Base-by-base conservation (phyloP, 2,797 vertebrate genomes). In the Tapirus indicus region DNA sequence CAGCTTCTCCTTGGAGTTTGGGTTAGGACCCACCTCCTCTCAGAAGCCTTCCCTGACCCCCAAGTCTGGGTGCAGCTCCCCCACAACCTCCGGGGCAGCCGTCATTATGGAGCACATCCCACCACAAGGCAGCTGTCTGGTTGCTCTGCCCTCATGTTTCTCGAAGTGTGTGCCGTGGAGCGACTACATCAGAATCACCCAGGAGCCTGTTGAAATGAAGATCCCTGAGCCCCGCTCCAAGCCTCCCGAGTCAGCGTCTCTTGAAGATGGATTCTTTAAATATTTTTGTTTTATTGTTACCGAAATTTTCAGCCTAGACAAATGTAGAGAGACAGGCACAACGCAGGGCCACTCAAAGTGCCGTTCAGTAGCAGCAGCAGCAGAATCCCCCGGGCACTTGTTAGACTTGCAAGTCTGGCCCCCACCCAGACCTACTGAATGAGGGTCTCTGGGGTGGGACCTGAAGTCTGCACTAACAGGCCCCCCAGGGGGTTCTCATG, bases 91-190 rank as follows among this genome's bases (percentile, higher is more conserved):
- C 7, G 8, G 64, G 35, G 14, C 11, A 14, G 14, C 21, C 11
- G 2, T 38, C 29, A 0, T 14, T 41, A n/a, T 1, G 23, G 17
- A 27, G 75, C 4, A 0, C 12, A 38, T 13, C 6, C 9, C 52
- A 47, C 9, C 3, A 7, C 18, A 29, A 49, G 32, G 29, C 41
- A 32, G 0, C 6, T 27, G 9, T 44, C 47, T 18, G 11, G 3
- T 2, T 47, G n/a, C 29, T 25, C 32, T 18, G 20, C 3, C 25
- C n/a, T 32, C 5, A 6, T 18, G 6, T 12, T 64, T 78, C 75
- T 35, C 80, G 71, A 49, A 89, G 44, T 6, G 27, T 29, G 25
- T 10, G 2, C 52, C 18, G 0, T 1, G 5, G 41, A 27, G 7
- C 21, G 18, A 0, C 56, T 9, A 0, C 3, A 44, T 17, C 41